A percentile compares a stretch with the other conserved stretches of the same genome.
Conservation (phyloP, 2,888 invertebrate species). For the Gasteruption jaculator region DNA sequence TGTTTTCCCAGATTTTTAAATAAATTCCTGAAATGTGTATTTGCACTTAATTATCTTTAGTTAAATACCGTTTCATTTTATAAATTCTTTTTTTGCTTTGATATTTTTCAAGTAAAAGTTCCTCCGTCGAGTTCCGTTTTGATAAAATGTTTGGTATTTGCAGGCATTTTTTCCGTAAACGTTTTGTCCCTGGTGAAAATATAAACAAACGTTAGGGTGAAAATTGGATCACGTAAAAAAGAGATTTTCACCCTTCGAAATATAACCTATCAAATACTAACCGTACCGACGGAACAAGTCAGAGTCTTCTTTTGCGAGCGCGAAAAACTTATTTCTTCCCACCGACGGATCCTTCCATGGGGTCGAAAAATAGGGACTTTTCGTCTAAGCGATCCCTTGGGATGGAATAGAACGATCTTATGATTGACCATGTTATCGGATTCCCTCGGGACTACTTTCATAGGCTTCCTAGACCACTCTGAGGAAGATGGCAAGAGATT, state of each 20-base stretch:
- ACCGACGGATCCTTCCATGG: slow-evolving; percentile 26
- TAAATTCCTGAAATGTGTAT: too few relatives aligned
- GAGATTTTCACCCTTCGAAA: slow-evolving; percentile 40
- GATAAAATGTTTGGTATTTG: too few relatives aligned
- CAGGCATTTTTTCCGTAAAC: too few relatives aligned
- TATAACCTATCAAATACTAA: slow-evolving; percentile 13
- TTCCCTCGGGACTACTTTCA: slow-evolving; percentile 45
- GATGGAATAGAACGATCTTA: slow-evolving; percentile 47
- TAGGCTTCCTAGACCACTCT: slow-evolving; percentile 11
- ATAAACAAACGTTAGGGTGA: slow-evolving; percentile 40
- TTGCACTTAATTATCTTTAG: too few relatives aligned
- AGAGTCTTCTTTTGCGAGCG: too few relatives aligned
- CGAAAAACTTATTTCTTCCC: slow-evolving; percentile 34
- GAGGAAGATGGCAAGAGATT: background rate
- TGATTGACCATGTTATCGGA: slow-evolving; percentile 50
- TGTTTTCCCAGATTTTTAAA: too few relatives aligned
- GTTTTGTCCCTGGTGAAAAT: too few relatives aligned
- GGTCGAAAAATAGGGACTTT: slow-evolving; percentile 30
- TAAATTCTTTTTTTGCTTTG: too few relatives aligned
- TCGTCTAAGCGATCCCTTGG: slow-evolving; percentile 46
- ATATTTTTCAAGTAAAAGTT: too few relatives aligned
- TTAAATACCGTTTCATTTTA: too few relatives aligned
- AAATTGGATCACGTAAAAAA: slow-evolving; percentile 49
- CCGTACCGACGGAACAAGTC: background rate
- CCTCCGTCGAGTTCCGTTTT: too few relatives aligned